phyloP scores from a whole-genome alignment of 2,888 invertebrate species.

The Drosophila meridiana region DNA sequence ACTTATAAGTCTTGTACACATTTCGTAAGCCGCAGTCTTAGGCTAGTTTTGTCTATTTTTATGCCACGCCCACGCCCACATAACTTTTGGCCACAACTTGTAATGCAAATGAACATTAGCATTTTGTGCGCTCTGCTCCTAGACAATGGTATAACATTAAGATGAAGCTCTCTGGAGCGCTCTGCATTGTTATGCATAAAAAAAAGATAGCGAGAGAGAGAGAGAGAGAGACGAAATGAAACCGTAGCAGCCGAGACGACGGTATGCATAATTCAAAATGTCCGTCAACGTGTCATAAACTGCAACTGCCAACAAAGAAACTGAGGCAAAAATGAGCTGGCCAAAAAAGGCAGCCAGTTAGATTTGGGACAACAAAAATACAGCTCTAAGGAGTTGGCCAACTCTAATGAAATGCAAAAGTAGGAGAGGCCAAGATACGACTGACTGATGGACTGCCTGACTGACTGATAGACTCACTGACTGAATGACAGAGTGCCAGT shows the following conservation, averaged over 20 bases:
- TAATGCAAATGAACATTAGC: constrained; percentile 74
- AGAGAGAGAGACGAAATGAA: background rate
- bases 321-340: constrained; percentile 58
- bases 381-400: constrained; percentile 23
- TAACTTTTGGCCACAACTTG: constrained; percentile 47
- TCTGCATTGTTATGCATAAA: constrained; percentile 66
- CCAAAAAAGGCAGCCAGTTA: constrained; percentile 40
- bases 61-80: constrained; percentile 47
- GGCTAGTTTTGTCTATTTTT: constrained; percentile 34
- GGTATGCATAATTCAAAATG: constrained; percentile 75
- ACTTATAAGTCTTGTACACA: background rate
- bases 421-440: constrained; percentile 13
- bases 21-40: constrained; percentile 30
- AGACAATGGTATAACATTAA: constrained; percentile 69
- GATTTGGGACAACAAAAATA: constrained; percentile 30
- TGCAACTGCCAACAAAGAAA: constrained; percentile 45
- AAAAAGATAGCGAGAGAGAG: background rate
- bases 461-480: background rate
- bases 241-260: constrained; percentile 45
- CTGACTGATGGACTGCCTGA: constrained; percentile 12
- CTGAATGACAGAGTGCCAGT: constrained; percentile 8
- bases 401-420: constrained; percentile 43
- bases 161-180: constrained; percentile 37
- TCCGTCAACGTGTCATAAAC: constrained; percentile 74
- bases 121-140: constrained; percentile 47